These are phyloP conservation scores for Adrianichthys oophorus DNA, from an alignment of 2,797 vertebrate species.

Conservation along the genomic window DNA sequence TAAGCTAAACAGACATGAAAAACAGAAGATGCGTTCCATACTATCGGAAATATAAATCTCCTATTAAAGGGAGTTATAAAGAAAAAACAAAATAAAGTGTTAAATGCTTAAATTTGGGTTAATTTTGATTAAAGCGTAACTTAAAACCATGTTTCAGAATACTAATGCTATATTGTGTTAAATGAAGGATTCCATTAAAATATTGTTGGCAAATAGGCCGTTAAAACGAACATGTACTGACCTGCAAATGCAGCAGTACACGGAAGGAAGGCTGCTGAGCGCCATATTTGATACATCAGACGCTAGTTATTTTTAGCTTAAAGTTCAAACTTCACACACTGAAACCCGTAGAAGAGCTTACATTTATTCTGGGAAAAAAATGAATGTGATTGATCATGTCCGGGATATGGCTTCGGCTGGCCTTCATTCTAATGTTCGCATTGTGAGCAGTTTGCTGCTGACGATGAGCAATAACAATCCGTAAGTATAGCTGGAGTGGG, in stretches of 20 bases:
- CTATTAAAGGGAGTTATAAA: background rate
- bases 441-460: slow-evolving; percentile 92
- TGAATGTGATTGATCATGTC: slow-evolving; percentile 96
- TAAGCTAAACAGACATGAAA: too few relatives aligned
- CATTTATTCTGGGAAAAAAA: slow-evolving; percentile 41
- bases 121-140: too few relatives aligned
- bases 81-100: background rate
- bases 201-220: too few relatives aligned
- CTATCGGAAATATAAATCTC: background rate
- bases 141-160: too few relatives aligned
- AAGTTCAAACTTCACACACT: slow-evolving; percentile 25
- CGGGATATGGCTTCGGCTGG: slow-evolving; percentile 95
- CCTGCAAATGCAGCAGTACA: slow-evolving; percentile 34
- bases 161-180: too few relatives aligned
- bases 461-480: slow-evolving; percentile 99
- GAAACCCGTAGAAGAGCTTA: slow-evolving; percentile 3
- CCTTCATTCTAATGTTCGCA: slow-evolving; percentile 95
- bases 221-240: too few relatives aligned
- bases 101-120: background rate
- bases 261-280: slow-evolving; percentile 54
- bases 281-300: slow-evolving; percentile 70
- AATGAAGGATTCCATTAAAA: too few relatives aligned
- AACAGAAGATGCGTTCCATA: background rate
- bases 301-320: slow-evolving; percentile 54
- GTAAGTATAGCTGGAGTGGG: slow-evolving; percentile 80